Evolutionary conservation across 2,113 vertebrate species (phyloP), one percentile per base, ranked within the genome.

Genomic region (Anas platyrhynchos): DNA sequence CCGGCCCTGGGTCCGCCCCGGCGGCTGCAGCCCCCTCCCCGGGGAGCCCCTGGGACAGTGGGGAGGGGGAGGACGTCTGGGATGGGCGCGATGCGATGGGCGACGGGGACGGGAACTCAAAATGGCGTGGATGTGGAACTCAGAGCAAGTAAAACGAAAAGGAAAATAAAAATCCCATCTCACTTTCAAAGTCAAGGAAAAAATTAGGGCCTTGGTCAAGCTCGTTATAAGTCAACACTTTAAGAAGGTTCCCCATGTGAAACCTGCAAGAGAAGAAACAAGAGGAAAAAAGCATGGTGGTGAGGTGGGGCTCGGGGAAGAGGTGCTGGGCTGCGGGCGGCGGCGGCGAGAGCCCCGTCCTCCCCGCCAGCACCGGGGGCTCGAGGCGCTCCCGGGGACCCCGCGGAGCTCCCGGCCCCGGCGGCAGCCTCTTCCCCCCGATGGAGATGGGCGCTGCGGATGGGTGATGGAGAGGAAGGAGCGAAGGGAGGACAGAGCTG

Each of bases 181-280:
- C 99, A 99, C 99, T 98, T 99, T 99, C 99, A 99, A 99, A 99
- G 99, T 99, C 99, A 99, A 99, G 99, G 99, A 98, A 99, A 99
- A 99, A 98, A 98, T 99, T 99, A 98, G 98, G 98, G 98, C 99
- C 98, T 98, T 99, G 99, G 98, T 99, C 99, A 98, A 99, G 98
- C 95, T 99, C 98, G 98, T 98, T 97, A 98, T 98, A 99, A 98
- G 99, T 98, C 98, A 99, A 98, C 98, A 99, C 98, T 99, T 99
- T 99, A 98, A 99, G 98, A 98, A 99, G 98, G 98, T 99, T 99
- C 98, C 99, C 99, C 99, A 99, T 99, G 98, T 98, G 98, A 98
- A 98, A 98, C 98, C 99, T 99, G 98, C 98, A 99, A 99, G 98
- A 99, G 98, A 99, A 99, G 98, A 99, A 98, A 98, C 98, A 98